A percentile compares a stretch with the other conserved stretches of the same genome.
These are phyloP conservation scores for Arge pagana DNA, from an alignment of 2,888 invertebrate genomes.

Conservation along the genomic window DNA sequence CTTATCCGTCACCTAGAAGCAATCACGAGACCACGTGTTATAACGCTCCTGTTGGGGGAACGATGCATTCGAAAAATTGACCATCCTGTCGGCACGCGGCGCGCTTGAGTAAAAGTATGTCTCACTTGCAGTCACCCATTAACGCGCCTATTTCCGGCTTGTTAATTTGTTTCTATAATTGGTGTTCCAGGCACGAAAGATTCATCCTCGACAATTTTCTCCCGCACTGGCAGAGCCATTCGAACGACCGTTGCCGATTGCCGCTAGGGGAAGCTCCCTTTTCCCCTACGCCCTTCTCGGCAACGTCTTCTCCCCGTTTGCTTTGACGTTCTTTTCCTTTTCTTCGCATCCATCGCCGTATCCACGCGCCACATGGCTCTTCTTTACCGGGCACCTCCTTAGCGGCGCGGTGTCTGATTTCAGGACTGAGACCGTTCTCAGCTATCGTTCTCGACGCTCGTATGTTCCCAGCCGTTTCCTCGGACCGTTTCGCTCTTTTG, in stretches of 20 bases:
- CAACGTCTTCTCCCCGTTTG: too few species aligned
- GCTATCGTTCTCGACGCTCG: not conserved
- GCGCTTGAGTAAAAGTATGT: not conserved
- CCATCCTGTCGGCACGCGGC: not conserved
- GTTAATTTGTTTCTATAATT: slow-evolving; percentile 27
- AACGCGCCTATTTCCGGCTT: slow-evolving; percentile 24
- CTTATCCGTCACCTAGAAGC: not conserved
- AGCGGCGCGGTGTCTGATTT: not conserved
- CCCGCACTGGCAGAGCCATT: too few species aligned
- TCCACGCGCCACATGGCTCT: slow-evolving; percentile 13
- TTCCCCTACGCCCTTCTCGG: too few species aligned
- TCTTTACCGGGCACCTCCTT: not conserved
- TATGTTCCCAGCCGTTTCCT: slow-evolving; percentile 25
- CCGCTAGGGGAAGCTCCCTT: too few species aligned
- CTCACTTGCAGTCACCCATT: slow-evolving; percentile 15
- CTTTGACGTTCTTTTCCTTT: too few species aligned
- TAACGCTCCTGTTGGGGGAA: too few species aligned
- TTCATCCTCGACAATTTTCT: too few species aligned
- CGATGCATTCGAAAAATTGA: too few species aligned
- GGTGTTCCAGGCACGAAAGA: too few species aligned
- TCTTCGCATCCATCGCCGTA: too few species aligned
- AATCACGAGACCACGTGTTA: slow-evolving; percentile 15
- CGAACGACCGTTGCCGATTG: too few species aligned
- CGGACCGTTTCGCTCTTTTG: too few species aligned
- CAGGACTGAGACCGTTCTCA: not conserved